A percentile compares a stretch with the other conserved stretches of the same genome.
These are phyloP conservation scores for Pteronotus mesoamericanus DNA, from an alignment of 2,797 vertebrate genomes.

Conservation along the genomic window DNA sequence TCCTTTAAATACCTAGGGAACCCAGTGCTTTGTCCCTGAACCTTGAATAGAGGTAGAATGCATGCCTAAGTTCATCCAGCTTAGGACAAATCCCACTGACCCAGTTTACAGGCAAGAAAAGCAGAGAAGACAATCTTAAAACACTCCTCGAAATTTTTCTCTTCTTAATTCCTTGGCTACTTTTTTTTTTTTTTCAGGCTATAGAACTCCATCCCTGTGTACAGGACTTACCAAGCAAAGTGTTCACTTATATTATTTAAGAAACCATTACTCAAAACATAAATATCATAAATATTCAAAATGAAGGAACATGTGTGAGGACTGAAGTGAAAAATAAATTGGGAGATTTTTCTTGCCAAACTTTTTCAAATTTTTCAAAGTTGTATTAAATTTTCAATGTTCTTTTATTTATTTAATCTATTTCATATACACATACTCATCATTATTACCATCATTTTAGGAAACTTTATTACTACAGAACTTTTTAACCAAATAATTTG, in stretches of 20 bases:
- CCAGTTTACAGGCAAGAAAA: not conserved
- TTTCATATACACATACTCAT: not conserved
- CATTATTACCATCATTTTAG: not conserved
- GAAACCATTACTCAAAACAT: not conserved
- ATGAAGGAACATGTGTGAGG: not conserved
- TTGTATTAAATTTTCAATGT: not conserved
- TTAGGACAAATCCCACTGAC: not conserved
- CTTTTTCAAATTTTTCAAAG: not conserved
- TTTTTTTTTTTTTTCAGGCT: not conserved
- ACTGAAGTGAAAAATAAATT: not conserved
- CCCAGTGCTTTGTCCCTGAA: not conserved
- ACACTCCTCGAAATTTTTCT: not conserved
- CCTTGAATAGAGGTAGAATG: not conserved
- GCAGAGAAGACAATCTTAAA: not conserved
- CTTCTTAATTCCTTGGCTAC: not conserved
- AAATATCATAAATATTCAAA: not conserved
- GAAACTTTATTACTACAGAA: not conserved
- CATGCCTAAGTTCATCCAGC: not conserved
- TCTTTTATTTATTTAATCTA: not conserved
- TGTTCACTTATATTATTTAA: not conserved
- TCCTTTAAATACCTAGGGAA: not conserved
- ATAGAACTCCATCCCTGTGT: not conserved
- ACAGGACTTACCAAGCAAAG: not conserved
- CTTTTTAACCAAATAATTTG: not conserved
- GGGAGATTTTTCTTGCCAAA: not conserved